A percentile compares a stretch with the other conserved stretches of the same genome.
Conservation (phyloP, 92 coral and sea anemone species). For the Paramuricea clavata region DNA sequence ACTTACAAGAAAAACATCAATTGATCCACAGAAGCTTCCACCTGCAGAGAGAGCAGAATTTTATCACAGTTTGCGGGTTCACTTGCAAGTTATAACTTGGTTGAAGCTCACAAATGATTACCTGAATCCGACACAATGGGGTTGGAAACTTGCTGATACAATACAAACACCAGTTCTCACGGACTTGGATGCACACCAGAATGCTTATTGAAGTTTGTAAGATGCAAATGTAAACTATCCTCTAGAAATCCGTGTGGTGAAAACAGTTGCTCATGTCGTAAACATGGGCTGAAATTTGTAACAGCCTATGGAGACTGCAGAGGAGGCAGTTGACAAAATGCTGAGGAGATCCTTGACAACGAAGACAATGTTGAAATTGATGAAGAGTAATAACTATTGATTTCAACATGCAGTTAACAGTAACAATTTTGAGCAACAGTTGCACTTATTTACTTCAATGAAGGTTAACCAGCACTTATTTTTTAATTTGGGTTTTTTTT, state of each 20-base stretch:
- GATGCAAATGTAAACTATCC: neutral
- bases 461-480: too few species aligned
- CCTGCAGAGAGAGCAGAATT: slow-evolving; percentile 51
- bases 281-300: neutral
- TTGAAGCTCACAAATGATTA: neutral
- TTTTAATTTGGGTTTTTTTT: too few species aligned
- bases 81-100: slow-evolving; percentile 20
- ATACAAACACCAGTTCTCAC: slow-evolving; percentile 20
- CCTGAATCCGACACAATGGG: slow-evolving; percentile 40
- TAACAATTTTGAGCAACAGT: too few species aligned
- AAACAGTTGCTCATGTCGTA: neutral
- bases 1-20: slow-evolving; percentile 11
- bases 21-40: slow-evolving; percentile 49
- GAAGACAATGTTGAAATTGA: too few species aligned
- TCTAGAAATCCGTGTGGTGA: neutral
- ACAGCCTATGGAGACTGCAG: neutral
- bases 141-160: slow-evolving; percentile 34
- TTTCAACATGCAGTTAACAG: too few species aligned
- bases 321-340: neutral
- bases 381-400: too few species aligned
- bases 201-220: neutral
- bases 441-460: too few species aligned
- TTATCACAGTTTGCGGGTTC: slow-evolving; percentile 31
- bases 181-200: slow-evolving; percentile 51
- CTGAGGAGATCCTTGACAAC: too few species aligned